A percentile compares a stretch with the other conserved stretches of the same genome.
Evolutionary conservation across 2,797 vertebrate species (phyloP).

Genomic region (Xenentodon cancila): DNA sequence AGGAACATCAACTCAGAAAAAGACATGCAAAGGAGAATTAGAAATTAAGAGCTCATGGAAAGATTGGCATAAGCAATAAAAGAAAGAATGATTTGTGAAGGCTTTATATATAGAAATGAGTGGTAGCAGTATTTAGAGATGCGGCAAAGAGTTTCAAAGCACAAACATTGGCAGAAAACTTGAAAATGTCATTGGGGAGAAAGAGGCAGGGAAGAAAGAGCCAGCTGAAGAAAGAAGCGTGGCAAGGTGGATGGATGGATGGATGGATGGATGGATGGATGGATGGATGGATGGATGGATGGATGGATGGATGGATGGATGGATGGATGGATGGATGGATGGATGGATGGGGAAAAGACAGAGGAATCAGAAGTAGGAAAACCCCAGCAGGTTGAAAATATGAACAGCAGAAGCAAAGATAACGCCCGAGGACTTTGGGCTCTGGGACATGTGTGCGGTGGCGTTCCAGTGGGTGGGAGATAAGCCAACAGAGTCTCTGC

Average conservation of each 20-base stretch:
- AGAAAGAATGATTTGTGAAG: slow-evolving; percentile 8
- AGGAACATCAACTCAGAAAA: slow-evolving; percentile 23
- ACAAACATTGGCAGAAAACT: slow-evolving; percentile 14
- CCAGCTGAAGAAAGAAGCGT: slow-evolving; percentile 9
- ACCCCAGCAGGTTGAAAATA: slow-evolving; percentile 50
- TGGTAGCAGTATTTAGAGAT: slow-evolving; percentile 20
- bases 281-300: neutral
- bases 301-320: neutral
- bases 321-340: neutral
- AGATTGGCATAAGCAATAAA: slow-evolving; percentile 25
- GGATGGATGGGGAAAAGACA: slow-evolving; percentile 1
- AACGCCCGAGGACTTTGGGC: slow-evolving; percentile 46
- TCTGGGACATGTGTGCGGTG: slow-evolving; percentile 29
- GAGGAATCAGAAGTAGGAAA: neutral
- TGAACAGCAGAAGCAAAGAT: slow-evolving; percentile 58
- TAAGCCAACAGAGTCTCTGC: slow-evolving; percentile 55
- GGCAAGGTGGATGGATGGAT: neutral
- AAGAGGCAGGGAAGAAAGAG: slow-evolving; percentile 4
- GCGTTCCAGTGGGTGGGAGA: slow-evolving; percentile 53
- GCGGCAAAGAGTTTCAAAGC: slow-evolving; percentile 1
- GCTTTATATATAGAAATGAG: slow-evolving; percentile 20
- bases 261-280: neutral
- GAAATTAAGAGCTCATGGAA: slow-evolving; percentile 4
- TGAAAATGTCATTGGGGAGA: neutral
- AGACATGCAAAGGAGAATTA: slow-evolving; percentile 7